Base-by-base conservation (phyloP, 1,140 invertebrate genomes). In the Drosophila aff. region DNA sequence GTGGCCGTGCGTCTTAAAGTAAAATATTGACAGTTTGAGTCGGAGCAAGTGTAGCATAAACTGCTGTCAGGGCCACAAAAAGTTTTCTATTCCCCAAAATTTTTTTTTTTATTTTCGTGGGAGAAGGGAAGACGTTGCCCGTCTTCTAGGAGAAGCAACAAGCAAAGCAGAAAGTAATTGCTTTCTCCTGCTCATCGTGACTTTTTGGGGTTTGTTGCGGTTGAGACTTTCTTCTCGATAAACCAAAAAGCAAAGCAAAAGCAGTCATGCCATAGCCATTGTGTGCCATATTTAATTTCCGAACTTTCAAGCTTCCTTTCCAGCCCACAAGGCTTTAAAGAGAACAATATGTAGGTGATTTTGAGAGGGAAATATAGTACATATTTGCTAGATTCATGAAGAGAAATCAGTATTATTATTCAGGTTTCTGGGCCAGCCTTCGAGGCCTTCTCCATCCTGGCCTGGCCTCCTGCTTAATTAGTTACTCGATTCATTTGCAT, bases 1-100 rank as follows among this genome's bases (percentile, higher is more conserved):
- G 53, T 76, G 63, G 74, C 46, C 44, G 73, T 65, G 60, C 79
- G 79, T 89, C 83, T 89, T 89, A 80, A 86, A 86, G 83, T 83
- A 77, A 86, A 86, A 86, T 86, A 86, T 86, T 86, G 83, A 86
- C 83, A 86, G 83, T 83, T 77, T 87, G 82, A 85, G 78, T 85
- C 44, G 76, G 36, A 81, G 82, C 75, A 79, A 85, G 82, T 82
- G 82, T 82, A 79, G 66, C 82, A 86, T 86, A 85, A 87, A 86
- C 83, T 87, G 71, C 71, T 82, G 82, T 72, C 76, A 69, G 76
- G 63, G 76, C 82, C 66, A 79, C 67, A 71, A 65, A 86, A 89
- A 87, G 53, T 83, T 87, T 79, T 63, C 65, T 59, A 77, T 83
- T 59, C 52, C 49, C 43, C 15, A 16, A 28, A 49, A 10, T 21